Evolutionary conservation across 1,140 invertebrate genomes (phyloP).

Genomic region (Heliconius congener): DNA sequence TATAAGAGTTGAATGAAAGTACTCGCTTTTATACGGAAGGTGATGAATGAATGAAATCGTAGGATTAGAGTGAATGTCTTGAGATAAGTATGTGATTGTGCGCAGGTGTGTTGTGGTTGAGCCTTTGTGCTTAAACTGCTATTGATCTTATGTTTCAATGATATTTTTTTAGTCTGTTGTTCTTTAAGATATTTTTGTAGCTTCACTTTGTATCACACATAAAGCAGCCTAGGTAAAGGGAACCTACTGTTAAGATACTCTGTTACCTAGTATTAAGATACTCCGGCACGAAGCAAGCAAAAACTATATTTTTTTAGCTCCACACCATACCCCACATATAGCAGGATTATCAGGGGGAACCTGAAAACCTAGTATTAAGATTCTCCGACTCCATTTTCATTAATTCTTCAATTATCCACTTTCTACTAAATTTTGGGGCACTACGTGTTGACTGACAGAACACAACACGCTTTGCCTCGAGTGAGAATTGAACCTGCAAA

Average conservation of each 20-base stretch:
- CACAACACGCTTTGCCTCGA: no score
- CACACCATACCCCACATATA: background rate
- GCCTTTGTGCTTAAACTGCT: background rate
- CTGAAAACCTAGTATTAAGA: no score
- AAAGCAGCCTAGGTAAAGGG: no score
- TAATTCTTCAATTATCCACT: no score
- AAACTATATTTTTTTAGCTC: background rate
- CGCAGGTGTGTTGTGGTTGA: conserved; percentile 1
- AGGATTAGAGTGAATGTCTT: background rate
- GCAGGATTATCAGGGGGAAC: background rate
- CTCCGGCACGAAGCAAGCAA: no score
- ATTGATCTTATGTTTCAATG: background rate
- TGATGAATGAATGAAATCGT: conserved; percentile 6
- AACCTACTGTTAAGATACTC: no score
- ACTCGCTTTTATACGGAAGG: background rate
- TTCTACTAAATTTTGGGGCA: no score
- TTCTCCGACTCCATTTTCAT: no score
- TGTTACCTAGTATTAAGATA: no score
- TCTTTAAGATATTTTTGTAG: no score
- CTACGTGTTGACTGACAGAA: no score
- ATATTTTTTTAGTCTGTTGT: background rate
- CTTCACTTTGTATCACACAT: no score
- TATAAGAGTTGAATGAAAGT: conserved; percentile 5
- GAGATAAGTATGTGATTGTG: background rate
- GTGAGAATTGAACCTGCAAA: background rate